These are phyloP conservation scores for Apamea sordens DNA, from an alignment of 2,888 invertebrate species.

Conservation along the genomic window DNA sequence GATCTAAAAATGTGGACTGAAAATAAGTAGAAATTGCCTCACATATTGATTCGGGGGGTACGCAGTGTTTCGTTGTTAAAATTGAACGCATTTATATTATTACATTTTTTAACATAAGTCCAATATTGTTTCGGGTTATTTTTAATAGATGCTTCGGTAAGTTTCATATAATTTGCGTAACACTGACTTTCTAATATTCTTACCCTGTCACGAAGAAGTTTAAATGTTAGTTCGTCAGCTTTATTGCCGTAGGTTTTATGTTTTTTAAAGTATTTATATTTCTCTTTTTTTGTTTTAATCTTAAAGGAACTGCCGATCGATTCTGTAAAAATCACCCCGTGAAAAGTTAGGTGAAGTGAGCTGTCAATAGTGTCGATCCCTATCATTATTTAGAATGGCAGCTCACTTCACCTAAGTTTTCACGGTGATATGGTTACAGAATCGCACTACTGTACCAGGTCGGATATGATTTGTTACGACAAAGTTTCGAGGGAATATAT, in stretches of 20 bases:
- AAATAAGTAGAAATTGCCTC: background rate
- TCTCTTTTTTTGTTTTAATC: background rate
- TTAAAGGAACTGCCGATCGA: too few relatives aligned
- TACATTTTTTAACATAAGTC: background rate
- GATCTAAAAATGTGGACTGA: background rate
- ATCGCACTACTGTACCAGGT: too few relatives aligned
- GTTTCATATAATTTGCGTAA: background rate
- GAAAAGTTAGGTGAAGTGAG: too few relatives aligned
- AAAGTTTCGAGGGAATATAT: constrained; percentile 17
- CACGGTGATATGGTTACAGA: too few relatives aligned
- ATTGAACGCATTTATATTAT: background rate
- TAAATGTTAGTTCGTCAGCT: background rate
- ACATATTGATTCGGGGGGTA: background rate
- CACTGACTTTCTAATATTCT: too few relatives aligned
- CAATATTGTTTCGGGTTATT: too few relatives aligned
- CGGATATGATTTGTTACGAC: constrained; percentile 15
- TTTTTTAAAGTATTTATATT: too few relatives aligned
- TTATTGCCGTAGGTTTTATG: background rate
- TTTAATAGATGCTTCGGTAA: background rate
- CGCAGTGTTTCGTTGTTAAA: background rate
- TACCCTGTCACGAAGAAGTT: too few relatives aligned
- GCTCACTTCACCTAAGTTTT: too few relatives aligned
- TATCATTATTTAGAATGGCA: too few relatives aligned
- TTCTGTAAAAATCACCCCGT: too few relatives aligned
- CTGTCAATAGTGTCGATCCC: too few relatives aligned